Evolutionary conservation across 2,797 vertebrate species (phyloP).

Genomic region (Simalia tracyae): DNA sequence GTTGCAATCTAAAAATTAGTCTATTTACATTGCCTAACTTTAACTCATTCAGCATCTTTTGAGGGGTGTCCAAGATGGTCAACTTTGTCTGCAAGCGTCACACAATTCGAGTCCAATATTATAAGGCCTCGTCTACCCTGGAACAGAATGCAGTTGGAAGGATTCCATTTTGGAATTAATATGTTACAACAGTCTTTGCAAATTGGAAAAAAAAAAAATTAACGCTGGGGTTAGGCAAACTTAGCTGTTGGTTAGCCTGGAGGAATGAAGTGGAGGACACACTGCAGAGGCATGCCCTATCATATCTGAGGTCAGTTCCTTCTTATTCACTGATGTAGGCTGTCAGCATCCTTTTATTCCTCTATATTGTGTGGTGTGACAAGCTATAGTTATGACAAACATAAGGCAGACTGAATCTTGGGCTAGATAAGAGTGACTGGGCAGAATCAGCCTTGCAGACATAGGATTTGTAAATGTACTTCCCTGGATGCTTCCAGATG

Average conservation of each 20-base stretch:
- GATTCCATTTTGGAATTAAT: not conserved
- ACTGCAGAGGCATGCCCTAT: not conserved
- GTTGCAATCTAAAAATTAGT: not conserved
- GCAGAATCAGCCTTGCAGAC: no score
- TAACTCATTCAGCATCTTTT: not conserved
- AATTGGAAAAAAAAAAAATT: not conserved
- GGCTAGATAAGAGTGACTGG: no score
- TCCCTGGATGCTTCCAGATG: no score
- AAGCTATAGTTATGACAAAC: not conserved
- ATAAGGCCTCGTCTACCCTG: not conserved
- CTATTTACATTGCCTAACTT: not conserved
- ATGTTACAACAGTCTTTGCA: not conserved
- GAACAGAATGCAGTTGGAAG: not conserved
- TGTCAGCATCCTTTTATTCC: not conserved
- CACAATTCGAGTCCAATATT: not conserved
- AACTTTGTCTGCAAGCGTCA: not conserved
- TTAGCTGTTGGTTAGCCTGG: not conserved
- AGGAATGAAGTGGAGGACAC: not conserved
- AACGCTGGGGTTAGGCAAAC: not conserved
- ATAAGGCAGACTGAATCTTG: no score
- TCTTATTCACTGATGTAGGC: not conserved
- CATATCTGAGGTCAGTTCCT: not conserved
- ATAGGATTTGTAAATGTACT: no score
- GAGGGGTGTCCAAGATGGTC: not conserved
- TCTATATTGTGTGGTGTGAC: not conserved